Evolutionary conservation across 2,797 vertebrate species (phyloP).

Genomic region (Knipowitschia caucasica): DNA sequence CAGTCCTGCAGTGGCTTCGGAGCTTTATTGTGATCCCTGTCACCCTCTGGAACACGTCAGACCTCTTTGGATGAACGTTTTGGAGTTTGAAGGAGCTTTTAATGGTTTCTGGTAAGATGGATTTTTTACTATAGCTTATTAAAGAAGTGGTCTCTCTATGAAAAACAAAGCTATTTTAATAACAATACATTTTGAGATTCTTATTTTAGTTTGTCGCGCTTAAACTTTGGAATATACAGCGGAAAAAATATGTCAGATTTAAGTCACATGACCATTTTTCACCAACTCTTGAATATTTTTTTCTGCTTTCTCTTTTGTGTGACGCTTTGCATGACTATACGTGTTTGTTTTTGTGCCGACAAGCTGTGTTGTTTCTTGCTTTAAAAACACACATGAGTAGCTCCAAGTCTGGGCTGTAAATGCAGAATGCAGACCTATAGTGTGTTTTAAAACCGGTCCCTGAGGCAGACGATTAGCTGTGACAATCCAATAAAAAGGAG

Average conservation of each 20-base stretch:
- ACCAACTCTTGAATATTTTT: no score
- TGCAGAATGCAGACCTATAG: neutral
- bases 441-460: neutral
- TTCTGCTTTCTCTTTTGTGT: no score
- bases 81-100: slow-evolving; percentile 7
- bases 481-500: neutral
- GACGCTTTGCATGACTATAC: no score
- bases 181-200: no score
- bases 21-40: slow-evolving; percentile 29
- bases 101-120: slow-evolving; percentile 25
- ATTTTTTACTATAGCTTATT: neutral
- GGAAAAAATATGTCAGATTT: no score
- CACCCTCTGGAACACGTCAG: slow-evolving; percentile 23
- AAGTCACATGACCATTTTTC: no score
- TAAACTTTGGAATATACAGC: no score
- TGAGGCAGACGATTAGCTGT: neutral
- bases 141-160: neutral
- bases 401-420: neutral
- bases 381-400: neutral
- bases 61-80: slow-evolving; percentile 17
- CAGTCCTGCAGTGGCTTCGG: slow-evolving; percentile 53
- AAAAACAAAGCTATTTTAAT: no score
- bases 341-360: slow-evolving; percentile 16
- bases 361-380: neutral
- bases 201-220: no score